phyloP scores from a whole-genome alignment of 2,888 invertebrate genomes.

The Cyrtodaria siliqua region DNA sequence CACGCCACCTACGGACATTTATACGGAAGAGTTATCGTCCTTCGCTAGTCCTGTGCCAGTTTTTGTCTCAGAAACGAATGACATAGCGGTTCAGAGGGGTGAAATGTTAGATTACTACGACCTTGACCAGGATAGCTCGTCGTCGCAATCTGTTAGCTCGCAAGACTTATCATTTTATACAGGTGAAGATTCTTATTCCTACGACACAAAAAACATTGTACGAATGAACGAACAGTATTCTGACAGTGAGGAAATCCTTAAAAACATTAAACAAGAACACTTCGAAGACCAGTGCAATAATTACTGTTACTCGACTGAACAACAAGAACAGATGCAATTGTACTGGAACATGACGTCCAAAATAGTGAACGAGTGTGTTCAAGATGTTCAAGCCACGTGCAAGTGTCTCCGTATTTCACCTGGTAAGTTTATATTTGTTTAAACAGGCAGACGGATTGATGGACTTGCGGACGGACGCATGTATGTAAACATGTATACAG shows the following conservation, averaged over 20 bases:
- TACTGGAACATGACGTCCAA: conserved; percentile 19
- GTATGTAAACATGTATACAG: too few relatives aligned
- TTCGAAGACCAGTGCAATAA: neutral
- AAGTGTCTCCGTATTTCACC: conserved; percentile 34
- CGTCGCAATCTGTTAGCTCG: neutral
- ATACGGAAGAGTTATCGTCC: conserved; percentile 29
- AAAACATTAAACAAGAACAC: conserved; percentile 10
- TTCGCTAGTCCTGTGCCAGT: conserved; percentile 32
- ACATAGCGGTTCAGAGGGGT: conserved; percentile 9
- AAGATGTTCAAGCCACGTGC: conserved; percentile 48
- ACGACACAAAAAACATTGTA: too few relatives aligned
- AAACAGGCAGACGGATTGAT: too few relatives aligned
- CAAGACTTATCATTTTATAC: too few relatives aligned
- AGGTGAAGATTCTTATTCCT: too few relatives aligned
- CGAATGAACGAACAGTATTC: neutral
- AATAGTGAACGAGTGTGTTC: conserved; percentile 24
- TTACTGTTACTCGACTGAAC: neutral
- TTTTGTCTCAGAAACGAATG: conserved; percentile 15
- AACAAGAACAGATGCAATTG: conserved; percentile 18
- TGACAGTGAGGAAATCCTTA: conserved; percentile 10
- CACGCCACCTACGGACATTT: conserved; percentile 21
- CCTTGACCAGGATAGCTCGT: conserved; percentile 20
- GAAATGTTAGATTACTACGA: conserved; percentile 20
- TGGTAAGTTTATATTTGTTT: too few relatives aligned
- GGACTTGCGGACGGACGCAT: too few relatives aligned